Evolutionary conservation across 2,888 invertebrate genomes (phyloP), one percentile per base, ranked within the genome.

Genomic region (Pasiphila rectangulata): DNA sequence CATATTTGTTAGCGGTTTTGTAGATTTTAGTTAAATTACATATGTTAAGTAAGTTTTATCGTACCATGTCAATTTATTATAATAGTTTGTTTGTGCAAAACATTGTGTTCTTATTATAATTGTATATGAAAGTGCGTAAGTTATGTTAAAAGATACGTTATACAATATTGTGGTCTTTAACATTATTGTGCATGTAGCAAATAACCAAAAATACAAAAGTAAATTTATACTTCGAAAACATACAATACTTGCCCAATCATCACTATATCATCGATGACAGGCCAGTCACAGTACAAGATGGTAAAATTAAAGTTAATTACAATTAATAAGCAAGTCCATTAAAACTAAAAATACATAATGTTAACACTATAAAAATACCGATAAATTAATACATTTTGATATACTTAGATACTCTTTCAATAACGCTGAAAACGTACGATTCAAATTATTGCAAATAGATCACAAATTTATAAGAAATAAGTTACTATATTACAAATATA

Each of bases 311-410:
- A 36, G 45, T 20, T 41, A 59, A 56, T 58, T 54, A 61, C 55
- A 56, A 66, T 59, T 56, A 61, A 42, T 57, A 60, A 60, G 69
- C 64, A 62, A 66, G 51, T 54, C 9, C 39, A 62, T 54, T 61
- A 64, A 59, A 69, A 66, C 60, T 53, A 61, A 66, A 67, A 69
- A 65, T 63, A 69, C 63, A 64, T 69, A 64, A 61, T 59, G 68
- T 64, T 64, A 72, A 72, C 69, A 60, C 69, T 66, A 63, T 64
- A 65, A 41, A 65, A 63, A 60, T 69, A 71, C 61, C 58, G 59
- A 60, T 59, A 56, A 69, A 63, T 64, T 69, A 70, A 69, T 73
- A 75, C 68, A 67, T 67, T 66, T 67, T 51, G 43, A 52, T 67
- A 71, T 68, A 72, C 68, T 67, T 64, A 24, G 32, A 24, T n/a